Conservation (phyloP, 2,888 invertebrate species). For the Agonopterix arenella region DNA sequence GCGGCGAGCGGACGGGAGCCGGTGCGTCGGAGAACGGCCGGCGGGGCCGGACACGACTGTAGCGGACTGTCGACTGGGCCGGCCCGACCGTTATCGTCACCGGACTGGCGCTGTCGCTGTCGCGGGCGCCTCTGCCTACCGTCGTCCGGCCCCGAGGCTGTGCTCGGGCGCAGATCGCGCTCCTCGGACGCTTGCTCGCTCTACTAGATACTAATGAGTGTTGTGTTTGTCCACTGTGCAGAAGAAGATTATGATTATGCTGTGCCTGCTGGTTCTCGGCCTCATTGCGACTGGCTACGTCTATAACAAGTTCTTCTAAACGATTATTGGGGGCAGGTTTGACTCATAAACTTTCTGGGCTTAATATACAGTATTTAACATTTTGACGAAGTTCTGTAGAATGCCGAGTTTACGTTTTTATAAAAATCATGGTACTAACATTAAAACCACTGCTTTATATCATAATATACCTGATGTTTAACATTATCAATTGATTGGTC, state of each 20-base stretch:
- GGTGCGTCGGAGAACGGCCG: neutral
- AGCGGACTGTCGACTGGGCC: neutral
- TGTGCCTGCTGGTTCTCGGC: constrained; percentile 89
- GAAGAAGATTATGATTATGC: constrained; percentile 97
- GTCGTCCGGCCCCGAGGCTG: neutral
- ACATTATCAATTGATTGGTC: too few species aligned
- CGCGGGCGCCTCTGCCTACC: too few species aligned
- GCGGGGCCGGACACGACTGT: neutral
- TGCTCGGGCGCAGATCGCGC: constrained; percentile 13
- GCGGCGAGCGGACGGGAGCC: constrained; percentile 34
- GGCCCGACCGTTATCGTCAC: neutral
- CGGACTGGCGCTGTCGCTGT: too few species aligned
- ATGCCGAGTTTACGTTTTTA: too few species aligned
- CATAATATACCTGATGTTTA: too few species aligned
- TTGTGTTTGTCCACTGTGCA: constrained; percentile 79
- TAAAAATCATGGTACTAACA: too few species aligned
- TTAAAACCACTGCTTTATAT: too few species aligned
- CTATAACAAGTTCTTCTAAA: constrained; percentile 71
- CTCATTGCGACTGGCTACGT: constrained; percentile 79
- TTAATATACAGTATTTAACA: constrained; percentile 31
- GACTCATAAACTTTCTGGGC: constrained; percentile 37
- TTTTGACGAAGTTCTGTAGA: too few species aligned
- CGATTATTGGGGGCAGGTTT: constrained; percentile 66
- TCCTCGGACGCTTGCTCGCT: constrained; percentile 23
- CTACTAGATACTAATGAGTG: constrained; percentile 57